Evolutionary conservation across 2,888 invertebrate genomes (phyloP).

Genomic region (Agrotis exclamationis): DNA sequence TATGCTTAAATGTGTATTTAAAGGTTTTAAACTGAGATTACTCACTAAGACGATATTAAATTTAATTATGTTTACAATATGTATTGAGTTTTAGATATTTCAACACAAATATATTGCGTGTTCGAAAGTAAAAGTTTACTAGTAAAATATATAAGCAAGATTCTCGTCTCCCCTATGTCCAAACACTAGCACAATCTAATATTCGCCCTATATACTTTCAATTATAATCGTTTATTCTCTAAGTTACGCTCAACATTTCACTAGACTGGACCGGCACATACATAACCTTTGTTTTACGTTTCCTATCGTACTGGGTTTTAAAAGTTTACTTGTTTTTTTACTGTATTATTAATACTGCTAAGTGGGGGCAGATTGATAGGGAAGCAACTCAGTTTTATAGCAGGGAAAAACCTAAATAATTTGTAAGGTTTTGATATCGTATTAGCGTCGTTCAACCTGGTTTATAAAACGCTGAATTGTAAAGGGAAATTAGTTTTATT

Average conservation of each 20-base stretch:
- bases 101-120: too few species aligned
- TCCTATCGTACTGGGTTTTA: conserved; percentile 26
- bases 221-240: conserved; percentile 50
- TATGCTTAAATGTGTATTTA: neutral
- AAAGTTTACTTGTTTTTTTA: neutral
- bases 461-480: neutral
- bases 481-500: too few species aligned
- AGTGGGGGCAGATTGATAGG: conserved; percentile 25
- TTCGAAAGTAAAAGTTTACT: too few species aligned
- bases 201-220: conserved; percentile 46
- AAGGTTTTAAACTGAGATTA: neutral
- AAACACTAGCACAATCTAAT: conserved; percentile 47
- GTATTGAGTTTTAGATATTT: too few species aligned
- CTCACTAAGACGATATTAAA: too few species aligned
- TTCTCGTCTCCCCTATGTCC: conserved; percentile 25
- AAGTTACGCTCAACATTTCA: conserved; percentile 51
- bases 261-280: conserved; percentile 62
- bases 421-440: neutral
- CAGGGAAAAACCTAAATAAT: neutral
- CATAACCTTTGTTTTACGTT: conserved; percentile 36
- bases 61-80: too few species aligned
- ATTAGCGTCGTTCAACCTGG: neutral
- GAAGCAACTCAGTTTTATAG: neutral
- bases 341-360: conserved; percentile 38
- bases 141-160: too few species aligned